These are phyloP conservation scores for Chionoecetes opilio DNA, from an alignment of 1,140 invertebrate genomes.

Conservation along the genomic window DNA sequence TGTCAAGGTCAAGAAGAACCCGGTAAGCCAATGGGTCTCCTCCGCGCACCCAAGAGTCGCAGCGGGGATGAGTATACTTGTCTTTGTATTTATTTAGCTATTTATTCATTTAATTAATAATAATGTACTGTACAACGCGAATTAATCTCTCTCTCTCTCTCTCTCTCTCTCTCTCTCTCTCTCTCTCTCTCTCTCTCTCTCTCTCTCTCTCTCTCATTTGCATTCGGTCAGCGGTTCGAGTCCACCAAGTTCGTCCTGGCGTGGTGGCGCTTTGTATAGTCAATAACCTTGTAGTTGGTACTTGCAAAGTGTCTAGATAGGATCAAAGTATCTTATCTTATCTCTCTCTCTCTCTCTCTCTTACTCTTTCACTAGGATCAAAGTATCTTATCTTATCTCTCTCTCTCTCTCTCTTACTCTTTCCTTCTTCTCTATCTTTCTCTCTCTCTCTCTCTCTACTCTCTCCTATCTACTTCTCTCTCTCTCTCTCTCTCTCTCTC, in stretches of 20 bases:
- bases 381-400: too few relatives aligned
- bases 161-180: constrained; percentile 22
- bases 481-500: constrained; percentile 15
- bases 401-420: not conserved
- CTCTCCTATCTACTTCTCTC: not conserved
- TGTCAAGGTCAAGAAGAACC: constrained; percentile 76
- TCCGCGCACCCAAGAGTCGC: too few relatives aligned
- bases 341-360: not conserved
- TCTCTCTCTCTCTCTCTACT: not conserved
- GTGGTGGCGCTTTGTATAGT: too few relatives aligned
- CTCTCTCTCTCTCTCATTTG: constrained; percentile 52
- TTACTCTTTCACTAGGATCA: too few relatives aligned
- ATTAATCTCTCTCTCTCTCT: not conserved
- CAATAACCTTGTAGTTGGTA: too few relatives aligned
- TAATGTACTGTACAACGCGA: too few relatives aligned
- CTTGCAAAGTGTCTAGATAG: too few relatives aligned
- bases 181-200: not conserved
- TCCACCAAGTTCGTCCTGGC: too few relatives aligned
- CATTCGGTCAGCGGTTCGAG: too few relatives aligned
- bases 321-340: too few relatives aligned
- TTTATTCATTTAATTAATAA: not conserved
- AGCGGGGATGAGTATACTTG: too few relatives aligned
- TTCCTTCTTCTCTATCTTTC: constrained; percentile 7
- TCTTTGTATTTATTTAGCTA: too few relatives aligned
- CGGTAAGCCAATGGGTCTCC: constrained; percentile 59